Evolutionary conservation across 2,113 vertebrate genomes (phyloP), one percentile per base, ranked within the genome.

Genomic region (Megaceryle maxima): DNA sequence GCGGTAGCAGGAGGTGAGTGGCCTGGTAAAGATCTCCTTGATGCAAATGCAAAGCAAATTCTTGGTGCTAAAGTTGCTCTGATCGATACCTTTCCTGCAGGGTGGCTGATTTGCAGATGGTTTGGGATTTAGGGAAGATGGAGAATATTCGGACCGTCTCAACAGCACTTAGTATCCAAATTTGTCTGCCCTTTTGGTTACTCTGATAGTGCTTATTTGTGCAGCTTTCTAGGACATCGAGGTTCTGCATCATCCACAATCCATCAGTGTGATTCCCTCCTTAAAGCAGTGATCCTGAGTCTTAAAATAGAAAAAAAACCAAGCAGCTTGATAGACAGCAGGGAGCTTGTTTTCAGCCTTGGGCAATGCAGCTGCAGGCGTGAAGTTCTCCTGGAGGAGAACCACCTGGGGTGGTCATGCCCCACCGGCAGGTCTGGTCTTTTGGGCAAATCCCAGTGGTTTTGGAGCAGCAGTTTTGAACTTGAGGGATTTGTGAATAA

Each of bases 221-320:
- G 87, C 2, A 0, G 62, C 50, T 79, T 96, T 79, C 39, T 37
- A 10, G 37, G 56, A 82, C 70, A 43, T 87, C 46, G 2, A 85
- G 70, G 64, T 76, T 93, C 88, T 69, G 66, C 70, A 64, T 62
- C 75, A n/a, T 63, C 62, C 39, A 9, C 66, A 64, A 77, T 83
- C 93, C 85, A 43, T 88, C 75, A 70, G 29, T 86, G 90, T 96
- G 80, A 94, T 95, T 95, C 82, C 17, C 37, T 93, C 59, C 87
- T 91, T 84, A 85, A 88, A 90, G 87, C 44, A 66, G 44, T 16
- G 62, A 90, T 83, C 21, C 1, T 11, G 46, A 88, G 63, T 73
- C 59, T 93, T 87, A 63, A 46, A 59, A 13, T 24, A 14, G 28
- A 8, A 33, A 25, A 37, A 12, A 28, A 44, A 44, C 41, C 24